These are phyloP conservation scores for Phthorimaea operculella DNA, from an alignment of 1,140 invertebrate species.

Conservation along the genomic window DNA sequence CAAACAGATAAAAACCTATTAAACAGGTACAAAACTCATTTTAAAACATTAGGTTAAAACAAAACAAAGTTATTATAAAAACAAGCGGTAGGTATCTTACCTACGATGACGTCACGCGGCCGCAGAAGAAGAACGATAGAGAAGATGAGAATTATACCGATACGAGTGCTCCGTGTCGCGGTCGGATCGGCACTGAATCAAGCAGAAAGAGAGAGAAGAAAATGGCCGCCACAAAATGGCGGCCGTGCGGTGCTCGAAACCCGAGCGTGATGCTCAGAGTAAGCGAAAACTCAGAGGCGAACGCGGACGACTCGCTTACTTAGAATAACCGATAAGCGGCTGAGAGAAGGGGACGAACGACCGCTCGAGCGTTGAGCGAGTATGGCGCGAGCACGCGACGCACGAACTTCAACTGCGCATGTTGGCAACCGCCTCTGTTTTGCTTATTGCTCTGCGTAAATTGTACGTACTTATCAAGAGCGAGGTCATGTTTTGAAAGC, in stretches of 20 bases:
- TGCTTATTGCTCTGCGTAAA: constrained; percentile 29
- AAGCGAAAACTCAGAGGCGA: constrained; percentile 27
- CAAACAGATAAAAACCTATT: constrained; percentile 1
- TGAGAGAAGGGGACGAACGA: background rate
- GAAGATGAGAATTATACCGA: constrained; percentile 37
- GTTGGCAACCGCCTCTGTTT: constrained; percentile 8
- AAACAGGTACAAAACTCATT: background rate
- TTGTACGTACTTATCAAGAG: constrained; percentile 13
- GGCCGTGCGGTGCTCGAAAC: constrained; percentile 29
- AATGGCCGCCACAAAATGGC: constrained; percentile 46
- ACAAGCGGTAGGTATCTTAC: constrained; percentile 26
- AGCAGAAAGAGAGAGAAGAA: constrained; percentile 62
- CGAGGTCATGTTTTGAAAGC: constrained; percentile 28
- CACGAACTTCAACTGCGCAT: background rate
- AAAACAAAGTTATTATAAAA: background rate
- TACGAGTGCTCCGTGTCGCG: constrained; percentile 36
- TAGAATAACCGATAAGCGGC: background rate
- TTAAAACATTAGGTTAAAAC: background rate
- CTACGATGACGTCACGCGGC: constrained; percentile 29
- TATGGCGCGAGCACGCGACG: background rate
- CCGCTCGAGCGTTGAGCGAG: background rate
- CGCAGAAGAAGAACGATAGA: constrained; percentile 49
- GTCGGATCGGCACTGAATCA: constrained; percentile 36
- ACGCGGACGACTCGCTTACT: constrained; percentile 2
- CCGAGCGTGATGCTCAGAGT: constrained; percentile 37